These are phyloP conservation scores for Carettochelys insculpta DNA, from an alignment of 2,113 vertebrate species.

Conservation along the genomic window DNA sequence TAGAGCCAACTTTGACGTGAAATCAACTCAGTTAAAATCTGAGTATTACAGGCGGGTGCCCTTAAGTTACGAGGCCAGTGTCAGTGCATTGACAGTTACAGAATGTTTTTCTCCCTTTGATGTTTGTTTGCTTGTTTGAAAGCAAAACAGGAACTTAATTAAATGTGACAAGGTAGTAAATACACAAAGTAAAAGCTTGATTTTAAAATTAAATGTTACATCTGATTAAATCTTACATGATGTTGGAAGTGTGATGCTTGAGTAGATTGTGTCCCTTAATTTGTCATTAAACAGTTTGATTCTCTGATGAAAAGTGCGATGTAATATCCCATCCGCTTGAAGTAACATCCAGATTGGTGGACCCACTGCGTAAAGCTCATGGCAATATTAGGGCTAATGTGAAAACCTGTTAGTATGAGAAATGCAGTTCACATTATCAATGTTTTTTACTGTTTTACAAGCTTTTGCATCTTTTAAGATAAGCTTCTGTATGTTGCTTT, in stretches of 20 bases:
- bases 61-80: accelerated
- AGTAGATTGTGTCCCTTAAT: not conserved
- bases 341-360: accelerated
- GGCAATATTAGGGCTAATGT: not conserved
- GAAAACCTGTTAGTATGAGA: accelerated
- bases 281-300: accelerated
- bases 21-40: not conserved
- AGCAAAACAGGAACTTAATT: not conserved
- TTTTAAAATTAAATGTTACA: not conserved
- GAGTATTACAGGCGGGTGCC: accelerated
- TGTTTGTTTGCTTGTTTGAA: no score
- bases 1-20: not conserved
- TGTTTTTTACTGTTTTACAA: not conserved
- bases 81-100: accelerated
- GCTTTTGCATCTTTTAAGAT: no score
- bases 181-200: not conserved
- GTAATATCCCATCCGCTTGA: accelerated
- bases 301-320: accelerated
- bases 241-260: not conserved
- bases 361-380: accelerated
- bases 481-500: no score
- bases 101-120: accelerated
- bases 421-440: not conserved
- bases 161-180: not conserved
- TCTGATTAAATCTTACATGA: no score